phyloP scores from a whole-genome alignment of 2,888 invertebrate species.

The Shargacucullia verbasci region DNA sequence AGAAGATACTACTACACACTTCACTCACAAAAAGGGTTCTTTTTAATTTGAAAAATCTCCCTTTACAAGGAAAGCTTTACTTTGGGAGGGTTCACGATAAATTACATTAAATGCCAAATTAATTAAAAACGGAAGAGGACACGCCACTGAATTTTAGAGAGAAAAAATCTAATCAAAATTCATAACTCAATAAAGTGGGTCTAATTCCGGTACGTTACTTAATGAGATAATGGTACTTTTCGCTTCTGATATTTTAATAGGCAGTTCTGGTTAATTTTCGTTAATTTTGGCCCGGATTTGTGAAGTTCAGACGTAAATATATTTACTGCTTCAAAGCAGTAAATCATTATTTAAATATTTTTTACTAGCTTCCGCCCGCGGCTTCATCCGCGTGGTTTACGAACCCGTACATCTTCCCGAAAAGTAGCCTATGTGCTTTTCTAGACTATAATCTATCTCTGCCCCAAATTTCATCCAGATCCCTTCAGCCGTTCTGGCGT shows the following conservation, averaged over 20 bases:
- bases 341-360: too few relatives aligned
- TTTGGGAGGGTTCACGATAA: constrained; percentile 67
- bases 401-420: too few relatives aligned
- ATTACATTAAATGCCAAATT: constrained; percentile 81
- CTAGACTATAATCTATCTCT: too few relatives aligned
- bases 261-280: constrained; percentile 8
- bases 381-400: too few relatives aligned
- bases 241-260: constrained; percentile 9
- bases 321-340: too few relatives aligned
- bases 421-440: too few relatives aligned
- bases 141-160: constrained; percentile 65
- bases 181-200: constrained; percentile 63
- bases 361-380: too few relatives aligned
- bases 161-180: constrained; percentile 70
- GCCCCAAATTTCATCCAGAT: too few relatives aligned
- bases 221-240: constrained; percentile 48
- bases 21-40: constrained; percentile 44
- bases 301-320: too few relatives aligned
- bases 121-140: constrained; percentile 75
- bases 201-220: constrained; percentile 52
- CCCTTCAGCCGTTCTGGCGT: too few relatives aligned
- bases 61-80: constrained; percentile 39
- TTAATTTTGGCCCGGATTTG: not conserved
- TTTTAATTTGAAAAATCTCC: constrained; percentile 44
- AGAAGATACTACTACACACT: constrained; percentile 52